Evolutionary conservation across 2,113 vertebrate genomes (phyloP).

Genomic region (Vulpes ferrilata): DNA sequence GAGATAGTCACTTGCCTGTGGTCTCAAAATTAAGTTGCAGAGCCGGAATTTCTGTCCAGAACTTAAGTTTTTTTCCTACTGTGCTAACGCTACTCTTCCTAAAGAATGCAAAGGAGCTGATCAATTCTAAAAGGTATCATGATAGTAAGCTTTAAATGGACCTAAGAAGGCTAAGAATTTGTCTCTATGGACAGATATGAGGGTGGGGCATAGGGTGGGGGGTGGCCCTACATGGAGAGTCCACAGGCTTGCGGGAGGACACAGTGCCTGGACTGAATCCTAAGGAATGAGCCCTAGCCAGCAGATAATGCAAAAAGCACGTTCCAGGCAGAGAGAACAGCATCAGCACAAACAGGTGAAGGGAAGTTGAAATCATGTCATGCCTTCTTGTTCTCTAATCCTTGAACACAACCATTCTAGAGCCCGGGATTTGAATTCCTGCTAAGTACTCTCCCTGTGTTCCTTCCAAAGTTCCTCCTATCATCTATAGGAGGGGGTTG

Average conservation of each 20-base stretch:
- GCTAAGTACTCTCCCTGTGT: neutral
- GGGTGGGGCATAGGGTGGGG: no score
- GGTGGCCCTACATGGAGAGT: neutral
- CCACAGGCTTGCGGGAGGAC: neutral
- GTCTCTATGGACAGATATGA: slow-evolving; percentile 6
- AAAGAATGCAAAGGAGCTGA: slow-evolving; percentile 39
- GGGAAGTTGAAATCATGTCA: neutral
- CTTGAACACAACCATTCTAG: neutral
- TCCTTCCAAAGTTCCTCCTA: neutral
- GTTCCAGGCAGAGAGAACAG: neutral
- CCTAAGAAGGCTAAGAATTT: slow-evolving; percentile 17
- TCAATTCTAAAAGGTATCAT: neutral
- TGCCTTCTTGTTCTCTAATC: neutral
- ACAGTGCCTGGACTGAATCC: neutral
- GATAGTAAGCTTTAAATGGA: slow-evolving; percentile 33
- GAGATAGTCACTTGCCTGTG: neutral
- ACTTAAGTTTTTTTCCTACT: neutral
- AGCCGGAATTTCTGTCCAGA: slow-evolving; percentile 16
- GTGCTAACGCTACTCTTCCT: neutral
- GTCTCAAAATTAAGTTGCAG: slow-evolving; percentile 18
- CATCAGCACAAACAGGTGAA: neutral
- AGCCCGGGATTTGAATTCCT: slow-evolving; percentile 24
- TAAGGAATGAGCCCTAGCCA: slow-evolving; percentile 1
- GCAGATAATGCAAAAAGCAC: neutral
- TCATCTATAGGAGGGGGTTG: neutral